phyloP scores from a whole-genome alignment of 2,113 vertebrate species.

The Amphiprion ocellaris region DNA sequence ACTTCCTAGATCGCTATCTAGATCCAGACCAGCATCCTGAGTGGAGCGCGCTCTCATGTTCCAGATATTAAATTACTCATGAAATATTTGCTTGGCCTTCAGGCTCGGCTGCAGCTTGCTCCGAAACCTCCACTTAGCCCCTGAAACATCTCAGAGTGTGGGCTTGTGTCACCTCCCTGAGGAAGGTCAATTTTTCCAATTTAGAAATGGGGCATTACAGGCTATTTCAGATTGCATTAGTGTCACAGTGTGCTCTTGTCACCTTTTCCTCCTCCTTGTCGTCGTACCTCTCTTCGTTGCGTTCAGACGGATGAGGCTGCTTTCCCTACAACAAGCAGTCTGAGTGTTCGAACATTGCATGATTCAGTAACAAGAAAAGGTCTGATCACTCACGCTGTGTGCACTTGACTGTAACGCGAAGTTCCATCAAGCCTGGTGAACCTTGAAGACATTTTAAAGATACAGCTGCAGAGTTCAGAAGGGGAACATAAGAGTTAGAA shows the following conservation, averaged over 20 bases:
- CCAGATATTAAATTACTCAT: conserved; percentile 90
- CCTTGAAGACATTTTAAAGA: conserved; percentile 77
- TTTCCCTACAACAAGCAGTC: conserved; percentile 60
- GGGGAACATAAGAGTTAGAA: conserved; percentile 39
- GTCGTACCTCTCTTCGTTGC: conserved; percentile 23
- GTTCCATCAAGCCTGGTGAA: conserved; percentile 72
- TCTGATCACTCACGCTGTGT: conserved; percentile 65
- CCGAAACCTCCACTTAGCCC: conserved; percentile 78
- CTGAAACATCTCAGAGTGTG: conserved; percentile 69
- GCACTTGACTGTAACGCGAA: conserved; percentile 72
- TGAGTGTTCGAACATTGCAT: conserved; percentile 69
- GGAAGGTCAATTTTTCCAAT: conserved; percentile 86
- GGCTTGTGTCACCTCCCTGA: conserved; percentile 78
- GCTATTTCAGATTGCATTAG: conserved; percentile 77
- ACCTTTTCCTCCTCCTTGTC: conserved; percentile 57
- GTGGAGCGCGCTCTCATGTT: conserved; percentile 78
- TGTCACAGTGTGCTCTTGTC: conserved; percentile 73
- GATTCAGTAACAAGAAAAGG: conserved; percentile 68
- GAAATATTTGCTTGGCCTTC: conserved; percentile 85
- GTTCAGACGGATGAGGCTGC: conserved; percentile 15
- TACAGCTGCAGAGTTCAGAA: conserved; percentile 67
- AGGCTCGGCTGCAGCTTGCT: conserved; percentile 74
- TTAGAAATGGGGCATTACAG: conserved; percentile 78
- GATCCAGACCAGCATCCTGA: conserved; percentile 73
- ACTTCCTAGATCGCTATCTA: conserved; percentile 68